A percentile compares a stretch with the other conserved stretches of the same genome.
These are phyloP conservation scores for Leptinotarsa defecta DNA, from an alignment of 1,140 invertebrate genomes.

Conservation along the genomic window DNA sequence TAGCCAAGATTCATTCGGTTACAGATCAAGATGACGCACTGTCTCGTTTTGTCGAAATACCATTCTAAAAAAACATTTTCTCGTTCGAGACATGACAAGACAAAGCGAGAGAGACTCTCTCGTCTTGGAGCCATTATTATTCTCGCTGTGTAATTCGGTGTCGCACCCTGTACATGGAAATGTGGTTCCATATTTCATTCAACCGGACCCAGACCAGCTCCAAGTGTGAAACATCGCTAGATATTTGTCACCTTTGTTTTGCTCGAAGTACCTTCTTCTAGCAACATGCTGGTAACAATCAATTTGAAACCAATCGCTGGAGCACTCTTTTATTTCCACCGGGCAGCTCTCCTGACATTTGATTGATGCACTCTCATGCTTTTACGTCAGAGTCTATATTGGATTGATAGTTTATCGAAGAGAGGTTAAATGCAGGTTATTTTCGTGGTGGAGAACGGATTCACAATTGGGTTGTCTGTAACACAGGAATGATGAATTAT, in stretches of 20 bases:
- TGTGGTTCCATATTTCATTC: too few species aligned
- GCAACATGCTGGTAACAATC: constrained; percentile 17
- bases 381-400: constrained; percentile 18
- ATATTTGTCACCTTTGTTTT: constrained; percentile 11
- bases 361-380: constrained; percentile 18
- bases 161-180: too few species aligned
- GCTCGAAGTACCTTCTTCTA: constrained; percentile 7
- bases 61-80: too few species aligned
- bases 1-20: too few species aligned
- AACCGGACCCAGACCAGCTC: too few species aligned
- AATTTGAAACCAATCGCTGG: constrained; percentile 15
- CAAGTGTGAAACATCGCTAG: not conserved
- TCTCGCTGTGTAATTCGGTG: too few species aligned
- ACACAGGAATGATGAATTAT: not conserved
- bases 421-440: constrained; percentile 11
- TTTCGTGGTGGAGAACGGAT: constrained; percentile 14
- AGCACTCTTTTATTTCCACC: constrained; percentile 18
- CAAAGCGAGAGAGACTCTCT: too few species aligned
- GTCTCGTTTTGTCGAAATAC: too few species aligned
- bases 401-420: constrained; percentile 22
- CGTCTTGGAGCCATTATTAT: too few species aligned
- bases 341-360: constrained; percentile 9
- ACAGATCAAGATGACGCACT: too few species aligned
- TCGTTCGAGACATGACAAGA: too few species aligned
- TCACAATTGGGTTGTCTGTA: constrained; percentile 13